phyloP scores from a whole-genome alignment of 23 tunicate species.

The Pegea sp. region DNA sequence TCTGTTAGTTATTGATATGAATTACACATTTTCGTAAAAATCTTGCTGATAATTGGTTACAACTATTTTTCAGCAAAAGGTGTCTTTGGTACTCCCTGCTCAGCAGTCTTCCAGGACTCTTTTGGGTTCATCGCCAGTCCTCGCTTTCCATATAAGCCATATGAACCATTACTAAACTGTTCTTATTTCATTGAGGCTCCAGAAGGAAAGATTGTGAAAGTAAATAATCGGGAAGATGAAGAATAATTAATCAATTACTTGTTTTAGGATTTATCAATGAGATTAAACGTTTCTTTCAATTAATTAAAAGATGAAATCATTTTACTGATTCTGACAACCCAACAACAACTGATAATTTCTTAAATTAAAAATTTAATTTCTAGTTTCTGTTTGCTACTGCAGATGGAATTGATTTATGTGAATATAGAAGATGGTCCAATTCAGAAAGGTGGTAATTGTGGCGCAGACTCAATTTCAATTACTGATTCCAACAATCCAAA shows the following conservation, averaged over 20 bases:
- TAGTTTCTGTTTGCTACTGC: no score
- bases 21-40: no score
- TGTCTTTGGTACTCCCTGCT: constrained; percentile 9
- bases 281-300: no score
- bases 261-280: no score
- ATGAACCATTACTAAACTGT: constrained; percentile 31
- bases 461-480: constrained; percentile 41
- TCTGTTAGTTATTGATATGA: no score
- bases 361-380: no score
- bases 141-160: constrained; percentile 32
- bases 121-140: constrained; percentile 62
- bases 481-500: constrained; percentile 12
- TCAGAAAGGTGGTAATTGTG: constrained; percentile 47
- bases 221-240: no score
- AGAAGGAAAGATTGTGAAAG: constrained; percentile 16
- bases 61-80: neutral
- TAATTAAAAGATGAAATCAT: no score
- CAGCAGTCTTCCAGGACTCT: constrained; percentile 11
- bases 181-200: constrained; percentile 21
- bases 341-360: no score
- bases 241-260: no score
- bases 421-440: constrained; percentile 77
- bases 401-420: constrained; percentile 51
- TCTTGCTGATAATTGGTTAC: no score
- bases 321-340: no score